phyloP scores from a whole-genome alignment of 2,888 invertebrate genomes.

The Cephalotes varians region DNA sequence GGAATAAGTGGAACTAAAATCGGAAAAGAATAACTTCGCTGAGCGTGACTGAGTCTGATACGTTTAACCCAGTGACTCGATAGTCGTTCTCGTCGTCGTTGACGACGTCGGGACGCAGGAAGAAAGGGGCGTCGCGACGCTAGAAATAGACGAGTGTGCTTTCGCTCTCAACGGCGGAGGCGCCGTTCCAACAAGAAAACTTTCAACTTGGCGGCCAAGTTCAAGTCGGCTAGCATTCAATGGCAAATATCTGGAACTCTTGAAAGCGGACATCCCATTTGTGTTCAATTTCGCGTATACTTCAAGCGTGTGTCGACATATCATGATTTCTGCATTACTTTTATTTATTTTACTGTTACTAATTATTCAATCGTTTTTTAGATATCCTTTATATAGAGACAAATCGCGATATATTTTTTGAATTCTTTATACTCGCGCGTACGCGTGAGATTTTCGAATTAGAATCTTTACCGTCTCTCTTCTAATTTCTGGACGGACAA shows the following conservation, averaged over 20 bases:
- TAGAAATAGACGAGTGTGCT: slow-evolving; percentile 83
- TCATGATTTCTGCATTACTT: not conserved
- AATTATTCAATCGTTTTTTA: not conserved
- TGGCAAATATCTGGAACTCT: slow-evolving; percentile 69
- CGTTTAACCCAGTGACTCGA: slow-evolving; percentile 82
- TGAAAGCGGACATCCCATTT: slow-evolving; percentile 60
- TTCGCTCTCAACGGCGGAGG: slow-evolving; percentile 82
- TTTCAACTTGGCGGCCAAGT: slow-evolving; percentile 84
- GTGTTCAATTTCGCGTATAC: slow-evolving; percentile 10
- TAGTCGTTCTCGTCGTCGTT: slow-evolving; percentile 57
- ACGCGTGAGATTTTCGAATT: slow-evolving; percentile 27
- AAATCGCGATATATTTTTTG: not conserved
- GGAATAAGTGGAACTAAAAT: slow-evolving; percentile 43
- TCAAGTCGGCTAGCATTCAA: slow-evolving; percentile 79
- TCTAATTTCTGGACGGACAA: slow-evolving; percentile 50
- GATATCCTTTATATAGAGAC: not conserved
- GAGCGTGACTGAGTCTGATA: slow-evolving; percentile 63
- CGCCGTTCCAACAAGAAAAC: slow-evolving; percentile 82
- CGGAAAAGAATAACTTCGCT: slow-evolving; percentile 60
- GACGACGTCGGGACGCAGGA: slow-evolving; percentile 73
- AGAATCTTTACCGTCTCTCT: slow-evolving; percentile 33
- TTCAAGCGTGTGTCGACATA: not conserved
- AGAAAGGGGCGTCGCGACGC: slow-evolving; percentile 79
- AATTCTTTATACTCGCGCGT: not conserved
- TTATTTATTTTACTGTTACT: not conserved